Conservation (phyloP, 1,140 invertebrate genomes). For the Drosophila kikkawai region DNA sequence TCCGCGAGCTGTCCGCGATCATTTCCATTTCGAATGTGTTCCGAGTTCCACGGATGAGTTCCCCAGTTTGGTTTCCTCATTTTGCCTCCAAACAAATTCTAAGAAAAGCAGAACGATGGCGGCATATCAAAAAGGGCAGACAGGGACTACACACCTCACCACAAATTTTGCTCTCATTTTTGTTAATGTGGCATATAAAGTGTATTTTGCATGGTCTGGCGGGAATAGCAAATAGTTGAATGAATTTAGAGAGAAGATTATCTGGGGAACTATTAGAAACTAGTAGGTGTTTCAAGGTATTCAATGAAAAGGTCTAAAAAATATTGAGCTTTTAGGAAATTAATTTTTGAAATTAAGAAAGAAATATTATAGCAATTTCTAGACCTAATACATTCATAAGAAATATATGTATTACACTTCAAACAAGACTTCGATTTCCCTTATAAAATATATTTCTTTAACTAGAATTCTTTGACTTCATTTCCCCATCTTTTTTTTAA, state of each 20-base stretch:
- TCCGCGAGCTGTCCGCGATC: slow-evolving; percentile 50
- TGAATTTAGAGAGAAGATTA: slow-evolving; percentile 23
- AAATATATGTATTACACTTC: not conserved
- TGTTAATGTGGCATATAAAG: slow-evolving; percentile 63
- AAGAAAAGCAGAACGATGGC: slow-evolving; percentile 61
- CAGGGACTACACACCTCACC: slow-evolving; percentile 7
- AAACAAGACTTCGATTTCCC: not conserved
- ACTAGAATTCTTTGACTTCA: not conserved
- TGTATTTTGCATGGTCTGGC: slow-evolving; percentile 62
- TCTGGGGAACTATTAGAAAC: slow-evolving; percentile 14
- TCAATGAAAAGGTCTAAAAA: not conserved
- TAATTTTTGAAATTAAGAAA: not conserved
- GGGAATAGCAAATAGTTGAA: slow-evolving; percentile 15
- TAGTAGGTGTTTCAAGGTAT: not conserved
- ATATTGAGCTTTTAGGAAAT: not conserved
- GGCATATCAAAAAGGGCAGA: slow-evolving; percentile 60
- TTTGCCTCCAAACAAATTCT: slow-evolving; percentile 61
- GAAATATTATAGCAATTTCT: not conserved
- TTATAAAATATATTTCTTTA: not conserved
- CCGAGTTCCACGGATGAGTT: slow-evolving; percentile 35
- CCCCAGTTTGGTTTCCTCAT: slow-evolving; percentile 50
- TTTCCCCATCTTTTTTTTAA: too few species aligned
- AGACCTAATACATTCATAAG: not conserved
- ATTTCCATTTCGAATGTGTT: slow-evolving; percentile 60
- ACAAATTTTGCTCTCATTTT: slow-evolving; percentile 61